These are phyloP conservation scores for Echinometra lucunter DNA, from an alignment of 53 echinoderm and acorn worm species.

Conservation along the genomic window DNA sequence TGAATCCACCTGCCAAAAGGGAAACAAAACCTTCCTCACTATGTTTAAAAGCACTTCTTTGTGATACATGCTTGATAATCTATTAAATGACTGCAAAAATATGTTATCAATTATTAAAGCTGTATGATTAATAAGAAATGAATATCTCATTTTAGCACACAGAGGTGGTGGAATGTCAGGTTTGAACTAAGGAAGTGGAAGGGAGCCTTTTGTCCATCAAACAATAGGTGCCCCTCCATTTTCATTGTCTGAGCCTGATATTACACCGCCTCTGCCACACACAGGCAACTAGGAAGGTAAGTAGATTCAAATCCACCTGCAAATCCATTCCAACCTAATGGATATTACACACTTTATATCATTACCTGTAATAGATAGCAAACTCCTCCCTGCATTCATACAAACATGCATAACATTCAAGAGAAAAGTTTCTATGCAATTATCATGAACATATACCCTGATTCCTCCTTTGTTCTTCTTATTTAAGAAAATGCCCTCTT, in stretches of 20 bases:
- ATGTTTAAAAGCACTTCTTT: neutral
- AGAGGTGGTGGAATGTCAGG: too few species aligned
- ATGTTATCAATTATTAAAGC: too few species aligned
- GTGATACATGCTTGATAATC: neutral
- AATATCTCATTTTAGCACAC: too few species aligned
- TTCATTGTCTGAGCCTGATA: too few species aligned
- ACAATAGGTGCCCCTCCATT: too few species aligned
- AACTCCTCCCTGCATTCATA: constrained; percentile 45
- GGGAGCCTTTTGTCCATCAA: neutral
- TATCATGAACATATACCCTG: neutral
- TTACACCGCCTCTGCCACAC: neutral
- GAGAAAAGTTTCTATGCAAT: neutral
- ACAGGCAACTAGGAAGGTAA: too few species aligned
- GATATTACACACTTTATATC: neutral
- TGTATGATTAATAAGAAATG: too few species aligned
- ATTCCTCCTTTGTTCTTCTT: too few species aligned
- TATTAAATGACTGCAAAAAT: neutral
- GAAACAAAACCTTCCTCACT: neutral
- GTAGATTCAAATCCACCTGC: neutral
- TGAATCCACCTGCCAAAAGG: neutral
- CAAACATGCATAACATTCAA: constrained; percentile 63
- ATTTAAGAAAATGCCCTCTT: neutral
- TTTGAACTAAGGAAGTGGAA: too few species aligned
- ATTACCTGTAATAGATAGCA: constrained; percentile 64
- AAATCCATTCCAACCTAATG: neutral